phyloP scores from a whole-genome alignment of 2,888 invertebrate genomes.

The Nemotelus nigrinus region DNA sequence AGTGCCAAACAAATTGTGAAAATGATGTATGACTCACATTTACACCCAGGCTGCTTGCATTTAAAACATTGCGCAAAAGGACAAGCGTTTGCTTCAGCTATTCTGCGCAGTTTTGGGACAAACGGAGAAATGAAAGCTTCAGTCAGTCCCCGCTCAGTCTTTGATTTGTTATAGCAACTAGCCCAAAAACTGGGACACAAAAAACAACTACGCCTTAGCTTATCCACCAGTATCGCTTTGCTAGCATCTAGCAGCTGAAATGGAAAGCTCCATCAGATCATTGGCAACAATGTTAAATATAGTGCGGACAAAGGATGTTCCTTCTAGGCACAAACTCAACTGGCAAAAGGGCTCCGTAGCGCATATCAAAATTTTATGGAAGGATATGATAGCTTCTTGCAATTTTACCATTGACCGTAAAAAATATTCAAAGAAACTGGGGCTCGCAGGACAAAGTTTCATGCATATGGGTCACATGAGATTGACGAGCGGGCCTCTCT shows the following conservation, averaged over 20 bases:
- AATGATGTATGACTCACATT: neutral
- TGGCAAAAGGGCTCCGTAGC: neutral
- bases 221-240: too few species aligned
- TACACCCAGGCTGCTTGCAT: neutral
- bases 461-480: constrained; percentile 18
- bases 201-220: too few species aligned
- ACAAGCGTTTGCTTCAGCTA: neutral
- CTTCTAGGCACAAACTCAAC: constrained; percentile 12
- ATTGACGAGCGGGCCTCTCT: neutral
- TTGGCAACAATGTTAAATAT: too few species aligned
- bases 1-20: too few species aligned
- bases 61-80: constrained; percentile 24
- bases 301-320: neutral
- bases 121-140: neutral
- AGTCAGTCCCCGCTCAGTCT: neutral
- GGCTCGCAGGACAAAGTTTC: constrained; percentile 11
- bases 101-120: constrained; percentile 27
- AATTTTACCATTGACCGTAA: constrained; percentile 27
- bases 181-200: neutral
- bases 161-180: neutral
- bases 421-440: constrained; percentile 11
- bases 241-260: too few species aligned
- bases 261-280: too few species aligned
- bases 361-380: constrained; percentile 26
- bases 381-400: constrained; percentile 31